Conservation (phyloP, 2,113 vertebrate genomes). For the Brachirus orientalis region DNA sequence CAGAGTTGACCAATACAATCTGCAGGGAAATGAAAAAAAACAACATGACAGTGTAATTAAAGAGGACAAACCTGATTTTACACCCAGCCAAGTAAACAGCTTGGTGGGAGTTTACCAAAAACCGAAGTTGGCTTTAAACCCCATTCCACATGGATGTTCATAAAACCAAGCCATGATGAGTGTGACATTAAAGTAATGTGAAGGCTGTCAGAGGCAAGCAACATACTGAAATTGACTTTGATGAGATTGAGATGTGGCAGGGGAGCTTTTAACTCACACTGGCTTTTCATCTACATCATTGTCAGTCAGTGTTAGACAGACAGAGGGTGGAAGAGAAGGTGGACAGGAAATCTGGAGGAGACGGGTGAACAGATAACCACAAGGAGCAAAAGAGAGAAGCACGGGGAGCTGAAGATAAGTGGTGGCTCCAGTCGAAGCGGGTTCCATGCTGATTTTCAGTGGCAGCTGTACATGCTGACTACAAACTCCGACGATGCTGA, state of each 20-base stretch:
- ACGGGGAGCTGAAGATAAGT: constrained; percentile 38
- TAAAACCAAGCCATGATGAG: constrained; percentile 30
- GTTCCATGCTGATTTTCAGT: constrained; percentile 59
- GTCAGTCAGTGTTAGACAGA: constrained; percentile 42
- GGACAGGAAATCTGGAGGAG: constrained; percentile 27
- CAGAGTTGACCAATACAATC: constrained; percentile 10
- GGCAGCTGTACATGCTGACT: constrained; percentile 68
- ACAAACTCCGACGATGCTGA: constrained; percentile 59
- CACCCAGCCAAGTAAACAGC: constrained; percentile 29
- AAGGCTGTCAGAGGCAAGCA: constrained; percentile 58
- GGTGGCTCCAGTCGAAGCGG: constrained; percentile 19
- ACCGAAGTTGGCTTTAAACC: constrained; percentile 24
- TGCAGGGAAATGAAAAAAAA: constrained; percentile 39
- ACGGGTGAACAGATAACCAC: constrained; percentile 22
- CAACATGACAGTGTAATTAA: constrained; percentile 28
- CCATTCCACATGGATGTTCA: constrained; percentile 42
- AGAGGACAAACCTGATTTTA: constrained; percentile 29
- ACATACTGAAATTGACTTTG: constrained; percentile 57
- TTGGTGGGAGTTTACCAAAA: constrained; percentile 42
- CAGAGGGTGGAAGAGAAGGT: constrained; percentile 14
- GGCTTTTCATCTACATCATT: constrained; percentile 47
- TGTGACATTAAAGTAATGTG: constrained; percentile 58
- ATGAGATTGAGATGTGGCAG: constrained; percentile 51
- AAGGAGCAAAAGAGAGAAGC: constrained; percentile 24
- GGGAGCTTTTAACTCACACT: constrained; percentile 34